These are phyloP conservation scores for Patella vulgata DNA, from an alignment of 1,140 invertebrate species.

Conservation along the genomic window DNA sequence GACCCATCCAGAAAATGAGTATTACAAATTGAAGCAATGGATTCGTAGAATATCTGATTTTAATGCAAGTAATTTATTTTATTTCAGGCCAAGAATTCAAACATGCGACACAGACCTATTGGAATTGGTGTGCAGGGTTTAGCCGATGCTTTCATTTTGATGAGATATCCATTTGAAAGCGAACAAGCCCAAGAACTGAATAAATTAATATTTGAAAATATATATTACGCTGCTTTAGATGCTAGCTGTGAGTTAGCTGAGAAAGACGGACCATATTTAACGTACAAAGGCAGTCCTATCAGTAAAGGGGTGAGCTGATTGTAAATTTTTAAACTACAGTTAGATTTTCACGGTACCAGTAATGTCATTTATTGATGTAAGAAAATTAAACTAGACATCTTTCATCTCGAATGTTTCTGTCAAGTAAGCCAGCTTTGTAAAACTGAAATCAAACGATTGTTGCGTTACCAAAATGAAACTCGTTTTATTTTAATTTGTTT, in stretches of 20 bases:
- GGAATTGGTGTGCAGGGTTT: conserved; percentile 96
- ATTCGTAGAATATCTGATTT: no score
- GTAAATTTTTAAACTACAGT: not conserved
- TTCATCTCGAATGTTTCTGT: no score
- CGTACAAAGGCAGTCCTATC: conserved; percentile 89
- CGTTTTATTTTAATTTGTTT: no score
- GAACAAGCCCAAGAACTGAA: conserved; percentile 88
- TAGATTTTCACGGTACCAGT: no score
- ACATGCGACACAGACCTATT: conserved; percentile 93
- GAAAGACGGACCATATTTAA: conserved; percentile 87
- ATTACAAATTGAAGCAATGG: no score
- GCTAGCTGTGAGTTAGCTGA: conserved; percentile 95
- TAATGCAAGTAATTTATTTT: no score
- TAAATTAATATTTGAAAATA: conserved; percentile 97
- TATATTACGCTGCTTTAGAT: conserved; percentile 97
- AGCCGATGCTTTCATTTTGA: conserved; percentile 95
- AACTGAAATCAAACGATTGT: not conserved
- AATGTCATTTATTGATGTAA: conserved; percentile 3
- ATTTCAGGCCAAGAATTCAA: conserved; percentile 79
- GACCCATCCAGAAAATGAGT: no score
- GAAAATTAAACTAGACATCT: not conserved
- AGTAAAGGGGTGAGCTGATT: conserved; percentile 82
- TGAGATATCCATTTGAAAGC: conserved; percentile 86
- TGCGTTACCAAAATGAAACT: no score
- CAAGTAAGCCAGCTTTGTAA: no score